A percentile compares a stretch with the other conserved stretches of the same genome.
Conservation (phyloP, 2,888 invertebrate genomes). For the Drepana falcataria region DNA sequence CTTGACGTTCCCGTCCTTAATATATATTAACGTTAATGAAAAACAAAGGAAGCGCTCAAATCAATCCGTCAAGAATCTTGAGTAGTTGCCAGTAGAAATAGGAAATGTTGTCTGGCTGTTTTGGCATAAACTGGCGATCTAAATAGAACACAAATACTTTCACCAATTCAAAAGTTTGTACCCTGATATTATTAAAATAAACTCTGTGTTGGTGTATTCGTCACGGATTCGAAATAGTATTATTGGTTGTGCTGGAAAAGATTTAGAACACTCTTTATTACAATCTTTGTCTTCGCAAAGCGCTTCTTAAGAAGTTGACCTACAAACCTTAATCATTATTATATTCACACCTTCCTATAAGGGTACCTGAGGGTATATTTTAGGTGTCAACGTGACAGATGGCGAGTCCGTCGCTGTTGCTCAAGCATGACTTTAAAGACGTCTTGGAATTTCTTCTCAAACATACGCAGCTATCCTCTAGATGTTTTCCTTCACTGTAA, state of each 20-base stretch:
- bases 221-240: neutral
- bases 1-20: too few relatives aligned
- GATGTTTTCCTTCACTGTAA: too few relatives aligned
- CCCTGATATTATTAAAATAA: neutral
- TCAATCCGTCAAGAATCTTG: slow-evolving; percentile 15
- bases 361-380: too few relatives aligned
- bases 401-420: too few relatives aligned
- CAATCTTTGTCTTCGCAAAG: neutral
- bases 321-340: too few relatives aligned
- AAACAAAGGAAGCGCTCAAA: slow-evolving; percentile 15
- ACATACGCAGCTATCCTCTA: too few relatives aligned
- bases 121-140: slow-evolving; percentile 19
- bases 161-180: neutral
- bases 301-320: too few relatives aligned
- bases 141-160: slow-evolving; percentile 9
- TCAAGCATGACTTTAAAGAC: too few relatives aligned
- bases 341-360: too few relatives aligned
- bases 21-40: slow-evolving; percentile 7
- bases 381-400: too few relatives aligned
- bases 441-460: too few relatives aligned
- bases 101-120: slow-evolving; percentile 9
- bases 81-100: slow-evolving; percentile 22
- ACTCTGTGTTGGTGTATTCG: neutral
- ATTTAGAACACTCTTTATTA: neutral
- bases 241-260: neutral